Base-by-base conservation (phyloP, 2,888 invertebrate species). In the Calephelis perditalis region DNA sequence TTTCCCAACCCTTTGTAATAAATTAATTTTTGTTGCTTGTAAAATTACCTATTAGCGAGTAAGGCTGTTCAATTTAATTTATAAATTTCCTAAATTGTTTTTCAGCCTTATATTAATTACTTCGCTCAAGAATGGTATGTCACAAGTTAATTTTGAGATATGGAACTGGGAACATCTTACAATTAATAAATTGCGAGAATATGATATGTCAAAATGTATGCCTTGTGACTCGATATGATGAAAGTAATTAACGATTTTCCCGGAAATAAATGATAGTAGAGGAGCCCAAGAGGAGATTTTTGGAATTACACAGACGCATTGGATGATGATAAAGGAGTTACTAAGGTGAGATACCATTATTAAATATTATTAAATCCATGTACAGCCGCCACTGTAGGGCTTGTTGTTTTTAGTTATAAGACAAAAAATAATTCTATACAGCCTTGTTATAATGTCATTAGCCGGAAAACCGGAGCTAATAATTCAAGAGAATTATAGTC, bases 91-190 rank as follows among this genome's bases (percentile, higher is more conserved):
- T 36, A 55, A 60, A 60, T 60, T 60, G 59, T 60, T 60, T 60
- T 60, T 60, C 59, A 56, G 54, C 59, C 59, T 60, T 56, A 60
- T 59, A 59, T 60, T 60, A 59, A 59, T 59, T 60, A 60, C 56
- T 55, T 56, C 56, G 55, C 59, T 46, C 56, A 56, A 60, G 59
- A 59, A 60, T 46, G 55, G 40, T 59, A 44, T 59, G 59, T 54
- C 59, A 59, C 26, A 60, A 55, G 59, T 60, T 60, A 60, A 60
- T 60, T 60, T 56, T 40, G 26, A 56, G 59, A 60, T 56, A 56
- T 60, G 56, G 56, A 46, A 60, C 59, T 37, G 55, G 56, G 56
- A 46, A 60, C 59, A 46, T 60, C 37, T 46, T 45, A 54, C 54
- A 43, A 52, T 43, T 54, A 59, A 59, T 44, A 54, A 59, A 26